Evolutionary conservation across 2,888 invertebrate species (phyloP).

Genomic region (Muschampia plurimacula): DNA sequence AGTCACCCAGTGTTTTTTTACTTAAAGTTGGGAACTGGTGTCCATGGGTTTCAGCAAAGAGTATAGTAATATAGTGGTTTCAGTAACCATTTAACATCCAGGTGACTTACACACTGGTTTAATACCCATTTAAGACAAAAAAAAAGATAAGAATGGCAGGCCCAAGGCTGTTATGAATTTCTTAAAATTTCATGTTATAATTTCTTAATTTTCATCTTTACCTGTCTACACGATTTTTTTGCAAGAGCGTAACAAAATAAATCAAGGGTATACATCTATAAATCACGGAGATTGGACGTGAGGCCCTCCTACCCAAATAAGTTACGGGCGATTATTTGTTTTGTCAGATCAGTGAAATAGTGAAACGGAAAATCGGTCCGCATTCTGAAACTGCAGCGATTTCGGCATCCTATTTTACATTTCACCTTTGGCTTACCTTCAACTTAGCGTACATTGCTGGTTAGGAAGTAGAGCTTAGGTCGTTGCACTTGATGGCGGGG

Average conservation of each 20-base stretch:
- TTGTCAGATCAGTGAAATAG: slow-evolving; percentile 44
- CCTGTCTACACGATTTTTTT: not conserved
- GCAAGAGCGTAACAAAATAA: not conserved
- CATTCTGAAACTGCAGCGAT: slow-evolving; percentile 49
- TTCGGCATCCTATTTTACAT: slow-evolving; percentile 58
- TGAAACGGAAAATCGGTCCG: slow-evolving; percentile 45
- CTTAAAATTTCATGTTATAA: too few species aligned
- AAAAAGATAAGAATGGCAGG: too few species aligned
- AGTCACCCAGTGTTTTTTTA: too few species aligned
- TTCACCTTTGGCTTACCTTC: slow-evolving; percentile 67
- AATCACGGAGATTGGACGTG: not conserved
- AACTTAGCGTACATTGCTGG: slow-evolving; percentile 60
- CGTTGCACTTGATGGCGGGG: slow-evolving; percentile 64
- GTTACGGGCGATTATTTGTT: slow-evolving; percentile 25
- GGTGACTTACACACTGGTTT: too few species aligned
- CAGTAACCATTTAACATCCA: too few species aligned
- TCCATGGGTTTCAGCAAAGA: too few species aligned
- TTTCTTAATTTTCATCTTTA: too few species aligned
- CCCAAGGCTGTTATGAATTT: too few species aligned
- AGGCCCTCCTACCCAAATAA: slow-evolving; percentile 14
- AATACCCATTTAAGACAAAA: too few species aligned
- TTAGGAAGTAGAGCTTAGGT: slow-evolving; percentile 50
- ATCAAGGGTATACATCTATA: slow-evolving; percentile 10
- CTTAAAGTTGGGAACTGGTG: too few species aligned
- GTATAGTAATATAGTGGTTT: too few species aligned